Conservation (phyloP, 1,140 invertebrate species). For the Popillia japonica region DNA sequence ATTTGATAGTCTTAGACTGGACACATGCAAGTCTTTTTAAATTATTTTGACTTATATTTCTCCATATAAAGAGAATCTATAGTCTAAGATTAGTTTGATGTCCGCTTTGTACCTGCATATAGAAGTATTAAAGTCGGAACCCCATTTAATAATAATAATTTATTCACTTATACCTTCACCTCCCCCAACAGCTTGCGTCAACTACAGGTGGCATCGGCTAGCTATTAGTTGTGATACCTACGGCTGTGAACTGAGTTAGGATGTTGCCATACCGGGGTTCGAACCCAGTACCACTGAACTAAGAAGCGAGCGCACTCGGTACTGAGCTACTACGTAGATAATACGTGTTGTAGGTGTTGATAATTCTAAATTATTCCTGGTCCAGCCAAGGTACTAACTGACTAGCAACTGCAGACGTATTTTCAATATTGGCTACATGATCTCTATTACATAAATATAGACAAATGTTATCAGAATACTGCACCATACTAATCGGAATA, state of each 20-base stretch:
- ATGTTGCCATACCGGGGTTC: no score
- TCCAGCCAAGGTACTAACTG: neutral
- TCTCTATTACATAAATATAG: neutral
- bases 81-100: neutral
- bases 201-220: no score
- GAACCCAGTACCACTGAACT: no score
- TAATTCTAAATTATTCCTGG: no score
- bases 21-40: neutral
- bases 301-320: no score
- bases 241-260: no score
- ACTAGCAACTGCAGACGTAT: neutral
- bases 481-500: neutral
- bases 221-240: no score
- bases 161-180: neutral
- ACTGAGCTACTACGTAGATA: neutral
- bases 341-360: neutral
- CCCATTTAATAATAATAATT: neutral
- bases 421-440: neutral
- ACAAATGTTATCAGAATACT: conserved; percentile 17
- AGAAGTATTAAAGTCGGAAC: neutral
- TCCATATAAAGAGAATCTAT: neutral
- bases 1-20: neutral
- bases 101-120: neutral
- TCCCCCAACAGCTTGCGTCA: neutral
- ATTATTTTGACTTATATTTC: conserved; percentile 3